Conservation (phyloP, 2,888 invertebrate genomes). For the Spilosoma lubricipeda region DNA sequence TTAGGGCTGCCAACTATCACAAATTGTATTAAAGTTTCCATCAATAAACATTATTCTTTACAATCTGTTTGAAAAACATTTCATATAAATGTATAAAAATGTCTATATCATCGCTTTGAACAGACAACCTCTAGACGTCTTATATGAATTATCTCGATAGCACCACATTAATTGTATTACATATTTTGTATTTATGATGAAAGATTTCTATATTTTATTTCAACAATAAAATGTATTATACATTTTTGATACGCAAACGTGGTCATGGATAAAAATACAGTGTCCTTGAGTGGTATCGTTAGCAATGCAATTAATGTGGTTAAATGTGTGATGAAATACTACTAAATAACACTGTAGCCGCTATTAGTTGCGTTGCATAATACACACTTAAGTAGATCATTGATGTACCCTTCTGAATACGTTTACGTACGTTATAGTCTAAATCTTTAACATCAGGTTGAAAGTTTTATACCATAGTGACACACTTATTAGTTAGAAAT, state of each 20-base stretch:
- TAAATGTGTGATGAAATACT: neutral
- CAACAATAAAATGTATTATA: neutral
- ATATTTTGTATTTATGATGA: neutral
- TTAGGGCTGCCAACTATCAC: constrained; percentile 9
- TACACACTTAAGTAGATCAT: neutral
- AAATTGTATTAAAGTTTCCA: neutral
- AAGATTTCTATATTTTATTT: neutral
- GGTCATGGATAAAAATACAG: neutral
- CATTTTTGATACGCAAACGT: neutral
- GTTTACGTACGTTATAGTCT: neutral
- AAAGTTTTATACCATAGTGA: neutral
- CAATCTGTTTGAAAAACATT: neutral
- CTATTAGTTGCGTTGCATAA: neutral
- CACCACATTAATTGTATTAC: neutral
- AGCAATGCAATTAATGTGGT: neutral
- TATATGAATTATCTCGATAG: neutral
- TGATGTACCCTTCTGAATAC: neutral
- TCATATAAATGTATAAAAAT: neutral
- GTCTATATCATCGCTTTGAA: neutral
- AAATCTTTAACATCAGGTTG: neutral
- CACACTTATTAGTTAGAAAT: neutral
- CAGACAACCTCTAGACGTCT: neutral
- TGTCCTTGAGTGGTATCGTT: neutral
- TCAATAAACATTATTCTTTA: neutral
- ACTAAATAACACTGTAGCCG: neutral